Base-by-base conservation (phyloP, 1,140 invertebrate species). In the Archivesica marissinica region DNA sequence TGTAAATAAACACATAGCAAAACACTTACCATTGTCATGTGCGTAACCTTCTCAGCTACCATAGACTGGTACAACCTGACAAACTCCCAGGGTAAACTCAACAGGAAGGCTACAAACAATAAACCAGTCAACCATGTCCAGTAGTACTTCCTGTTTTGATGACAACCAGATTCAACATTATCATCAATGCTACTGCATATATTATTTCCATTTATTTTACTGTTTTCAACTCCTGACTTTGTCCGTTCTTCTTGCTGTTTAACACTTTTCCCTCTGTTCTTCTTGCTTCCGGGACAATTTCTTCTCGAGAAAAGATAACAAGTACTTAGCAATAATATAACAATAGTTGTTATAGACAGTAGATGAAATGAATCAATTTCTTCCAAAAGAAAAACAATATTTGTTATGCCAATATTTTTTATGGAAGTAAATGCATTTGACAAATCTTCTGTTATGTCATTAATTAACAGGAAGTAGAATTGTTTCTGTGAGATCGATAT, bases 71-170 rank as follows among this genome's bases (percentile, higher is more conserved):
- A 91, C 2, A 91, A 68, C 17, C 88, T 75, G 13, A 89, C 59
- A 84, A 90, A 91, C 85, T 91, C 90, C 90, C 90, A 91, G 20
- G 88, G 87, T 33, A 90, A 77, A 76, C 89, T 91, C 11, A 90
- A 25, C 44, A 85, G 61, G 25, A 85, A 68, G 9, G 54, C 35
- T 7, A 70, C 17, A 75, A 82, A 82, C 25, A 39, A 2, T 54
- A 82, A 17, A 41, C 39, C 41, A 30, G 35, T 28, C 28, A 82
- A 30, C 47, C n/a, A 66, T 38, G 35, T 70, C 59, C 25, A 68
- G n/a, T n/a, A n/a, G 25, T 35, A 64, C 30, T 35, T 64, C 15
- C 59, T 64, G 59, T 64, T 64, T 17, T 7, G 30, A 4, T 35
- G 59, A 35, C 1, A 82, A 39, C 41, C 33, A 39, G 33, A 50